Evolutionary conservation across 2,113 vertebrate genomes (phyloP), one percentile per base, ranked within the genome.

Genomic region (Eulemur rufifrons): DNA sequence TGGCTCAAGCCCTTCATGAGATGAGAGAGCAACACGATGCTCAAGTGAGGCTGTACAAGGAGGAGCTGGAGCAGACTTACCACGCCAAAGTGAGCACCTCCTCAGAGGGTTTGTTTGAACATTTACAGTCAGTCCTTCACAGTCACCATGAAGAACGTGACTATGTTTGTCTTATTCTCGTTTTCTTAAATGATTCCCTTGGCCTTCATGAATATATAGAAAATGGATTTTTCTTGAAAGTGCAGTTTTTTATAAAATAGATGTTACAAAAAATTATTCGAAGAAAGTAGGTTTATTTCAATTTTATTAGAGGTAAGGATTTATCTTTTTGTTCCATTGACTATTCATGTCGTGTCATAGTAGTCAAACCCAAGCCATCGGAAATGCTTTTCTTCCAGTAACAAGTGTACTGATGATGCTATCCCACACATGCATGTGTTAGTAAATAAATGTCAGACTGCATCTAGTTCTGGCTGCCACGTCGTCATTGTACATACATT

Each of bases 11-110:
- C 1, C 98, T 99, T 15, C 13, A 95, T 0, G 99, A 99, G 64
- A 99, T 99, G 97, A 98, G 99, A 32, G 93, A 99, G 27, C 99
- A 99, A 83, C 99, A 99, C 0, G 99, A 99, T 6, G 98, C 98
- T 25, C 99, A 99, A 98, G 98, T 99, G 94, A 98, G 97, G 59
- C 76, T 99, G 25, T 99, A 99, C 97, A 99, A 99, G 97, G 98
- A 99, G 0, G 99, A 99, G 96, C 98, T 99, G 23, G 99, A 99
- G 80, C 98, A 99, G 92, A 99, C 99, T 6, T 99, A 99, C 83
- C 14, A 96, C 2, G 90, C 98, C 95, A 99, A 99, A 95, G 99
- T 99, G 92, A 97, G 98, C 8, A 0, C 4, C 6, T n/a, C 77
- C 25, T 39, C 56, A 1, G 52, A 4, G 9, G 45, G 9, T 15